Evolutionary conservation across 2,113 vertebrate species (phyloP).

Genomic region (Hydropotes inermis): DNA sequence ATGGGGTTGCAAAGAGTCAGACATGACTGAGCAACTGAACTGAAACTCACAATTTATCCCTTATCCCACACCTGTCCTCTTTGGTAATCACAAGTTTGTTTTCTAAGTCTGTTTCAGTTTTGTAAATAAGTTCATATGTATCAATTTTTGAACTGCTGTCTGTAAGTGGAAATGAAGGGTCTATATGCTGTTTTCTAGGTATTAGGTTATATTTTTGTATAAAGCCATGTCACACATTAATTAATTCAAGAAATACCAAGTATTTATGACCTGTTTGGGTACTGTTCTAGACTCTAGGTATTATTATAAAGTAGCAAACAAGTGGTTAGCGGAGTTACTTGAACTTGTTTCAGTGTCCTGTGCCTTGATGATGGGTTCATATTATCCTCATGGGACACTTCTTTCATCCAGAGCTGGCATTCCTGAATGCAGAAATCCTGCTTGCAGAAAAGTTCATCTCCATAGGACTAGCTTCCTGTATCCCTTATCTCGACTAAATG

Average conservation of each 20-base stretch:
- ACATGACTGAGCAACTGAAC: background rate
- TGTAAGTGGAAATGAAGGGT: background rate
- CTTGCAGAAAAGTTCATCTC: background rate
- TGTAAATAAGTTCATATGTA: background rate
- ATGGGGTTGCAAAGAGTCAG: background rate
- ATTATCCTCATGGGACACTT: background rate
- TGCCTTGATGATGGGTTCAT: background rate
- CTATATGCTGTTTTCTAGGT: background rate
- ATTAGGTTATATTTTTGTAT: background rate
- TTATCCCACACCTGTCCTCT: background rate
- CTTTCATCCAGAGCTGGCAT: background rate
- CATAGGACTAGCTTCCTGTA: background rate
- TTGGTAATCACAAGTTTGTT: background rate
- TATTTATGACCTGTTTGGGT: background rate
- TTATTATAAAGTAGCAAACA: background rate
- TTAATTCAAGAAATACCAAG: background rate
- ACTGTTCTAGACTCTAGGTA: background rate
- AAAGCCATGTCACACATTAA: background rate
- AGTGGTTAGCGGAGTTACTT: background rate
- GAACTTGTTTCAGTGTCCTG: background rate
- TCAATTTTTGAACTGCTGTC: background rate
- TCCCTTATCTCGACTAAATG: background rate
- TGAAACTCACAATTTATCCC: background rate
- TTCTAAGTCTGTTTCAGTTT: background rate
- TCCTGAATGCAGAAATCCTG: background rate